These are phyloP conservation scores for Julus scanicus DNA, from an alignment of 2,888 invertebrate genomes.

Conservation along the genomic window DNA sequence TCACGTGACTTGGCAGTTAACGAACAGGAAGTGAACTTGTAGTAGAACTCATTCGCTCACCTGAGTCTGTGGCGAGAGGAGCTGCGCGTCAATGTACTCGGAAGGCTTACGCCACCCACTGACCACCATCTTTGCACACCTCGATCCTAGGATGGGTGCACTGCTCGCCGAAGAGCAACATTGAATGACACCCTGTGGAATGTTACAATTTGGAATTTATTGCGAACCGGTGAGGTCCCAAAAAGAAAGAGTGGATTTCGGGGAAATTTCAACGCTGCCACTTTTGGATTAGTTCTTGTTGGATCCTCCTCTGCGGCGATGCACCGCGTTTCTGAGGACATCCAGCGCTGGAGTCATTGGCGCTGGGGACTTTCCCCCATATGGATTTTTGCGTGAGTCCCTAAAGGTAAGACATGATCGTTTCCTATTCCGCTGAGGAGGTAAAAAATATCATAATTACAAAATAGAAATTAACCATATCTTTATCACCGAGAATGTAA, in stretches of 20 bases:
- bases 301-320: neutral
- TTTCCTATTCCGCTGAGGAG: too few species aligned
- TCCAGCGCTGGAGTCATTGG: neutral
- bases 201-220: neutral
- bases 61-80: constrained; percentile 11
- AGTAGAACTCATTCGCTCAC: neutral
- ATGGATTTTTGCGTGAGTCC: neutral
- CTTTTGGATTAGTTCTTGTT: constrained; percentile 14
- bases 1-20: constrained; percentile 28
- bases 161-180: neutral
- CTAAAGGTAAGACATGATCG: neutral
- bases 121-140: constrained; percentile 7
- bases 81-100: constrained; percentile 25
- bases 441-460: neutral
- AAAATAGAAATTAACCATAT: neutral
- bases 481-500: neutral
- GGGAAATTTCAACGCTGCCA: neutral
- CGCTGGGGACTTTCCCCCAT: neutral
- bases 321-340: neutral
- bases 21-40: constrained; percentile 32
- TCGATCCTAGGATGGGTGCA: neutral
- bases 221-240: neutral
- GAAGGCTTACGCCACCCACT: neutral
- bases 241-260: neutral
- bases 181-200: constrained; percentile 1